Evolutionary conservation across 2,888 invertebrate genomes (phyloP).

Genomic region (Sepiola atlantica): DNA sequence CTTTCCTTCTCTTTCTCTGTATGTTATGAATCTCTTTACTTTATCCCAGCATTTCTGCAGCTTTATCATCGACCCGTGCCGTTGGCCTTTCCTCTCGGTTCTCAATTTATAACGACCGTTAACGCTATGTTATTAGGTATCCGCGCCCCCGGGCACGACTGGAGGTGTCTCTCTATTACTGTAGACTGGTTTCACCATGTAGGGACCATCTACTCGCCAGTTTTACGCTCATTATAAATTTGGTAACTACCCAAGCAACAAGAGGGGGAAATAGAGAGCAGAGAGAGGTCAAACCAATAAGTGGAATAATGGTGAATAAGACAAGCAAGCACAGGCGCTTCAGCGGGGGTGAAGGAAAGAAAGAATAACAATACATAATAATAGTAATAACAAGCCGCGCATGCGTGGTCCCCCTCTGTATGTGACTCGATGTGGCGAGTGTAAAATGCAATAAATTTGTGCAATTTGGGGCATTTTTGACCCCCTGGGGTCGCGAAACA

Average conservation of each 20-base stretch:
- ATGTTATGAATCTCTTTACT: no score
- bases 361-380: background rate
- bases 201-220: background rate
- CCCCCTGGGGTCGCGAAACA: no score
- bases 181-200: background rate
- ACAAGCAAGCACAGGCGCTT: background rate
- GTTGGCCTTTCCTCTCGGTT: background rate
- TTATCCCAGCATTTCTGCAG: no score
- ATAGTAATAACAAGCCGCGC: no score
- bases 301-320: background rate
- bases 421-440: no score
- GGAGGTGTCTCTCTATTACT: background rate
- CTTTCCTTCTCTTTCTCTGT: no score
- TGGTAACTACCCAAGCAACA: background rate
- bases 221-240: background rate
- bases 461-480: no score
- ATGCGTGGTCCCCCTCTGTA: no score
- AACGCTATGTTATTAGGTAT: background rate
- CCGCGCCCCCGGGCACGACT: background rate
- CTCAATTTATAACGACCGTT: background rate
- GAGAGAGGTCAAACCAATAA: background rate
- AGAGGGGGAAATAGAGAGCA: background rate
- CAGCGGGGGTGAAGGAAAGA: background rate
- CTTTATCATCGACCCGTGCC: background rate
- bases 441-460: no score